Evolutionary conservation across 1,140 invertebrate species (phyloP), one percentile per base, ranked within the genome.

Genomic region (Drosophila guanche): DNA sequence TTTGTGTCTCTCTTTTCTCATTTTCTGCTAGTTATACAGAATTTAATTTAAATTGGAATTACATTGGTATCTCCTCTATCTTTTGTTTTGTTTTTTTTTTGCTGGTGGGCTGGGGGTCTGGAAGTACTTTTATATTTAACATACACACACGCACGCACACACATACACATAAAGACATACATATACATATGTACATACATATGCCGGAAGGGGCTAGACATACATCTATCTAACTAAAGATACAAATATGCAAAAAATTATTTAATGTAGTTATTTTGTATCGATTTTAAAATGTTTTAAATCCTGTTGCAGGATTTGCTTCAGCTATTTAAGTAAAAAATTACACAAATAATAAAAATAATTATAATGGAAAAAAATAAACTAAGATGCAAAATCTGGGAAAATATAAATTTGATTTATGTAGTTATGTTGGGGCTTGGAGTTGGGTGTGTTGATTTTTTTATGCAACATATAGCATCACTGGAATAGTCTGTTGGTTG

Each of bases 261-360:
- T 3, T 20, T 66, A 41, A 53, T 51, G 50, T 41, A 25, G 27
- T 27, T 67, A 14, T 40, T 37, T 37, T 47, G 25, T 54, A 50
- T 45, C 42, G 48, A 54, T 48, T 72, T 45, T 73, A 46, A 59
- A 73, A 71, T 86, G 74, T 88, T 88, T 88, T 88, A 68, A 88
- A 88, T 88, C 83, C 83, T 88, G 83, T 88, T 88, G 69, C 83
- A 88, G 83, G 83, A 88, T 88, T 88, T 79, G 70, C 78, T 86
- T 85, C 81, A 88, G 81, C 81, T 85, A 81, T 85, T 68, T 81
- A 88, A 85, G 83, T 86, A 86, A 68, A 8, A 63, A 63, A 55
- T 69, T 73, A 81, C 62, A 74, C 16, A 68, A 61, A 76, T 73
- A 63, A 77, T 60, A 84, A 75, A 63, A 45, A 69, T 61, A 66